phyloP scores from a whole-genome alignment of 2,113 vertebrate species.

The Nerophis lumbriciformis region DNA sequence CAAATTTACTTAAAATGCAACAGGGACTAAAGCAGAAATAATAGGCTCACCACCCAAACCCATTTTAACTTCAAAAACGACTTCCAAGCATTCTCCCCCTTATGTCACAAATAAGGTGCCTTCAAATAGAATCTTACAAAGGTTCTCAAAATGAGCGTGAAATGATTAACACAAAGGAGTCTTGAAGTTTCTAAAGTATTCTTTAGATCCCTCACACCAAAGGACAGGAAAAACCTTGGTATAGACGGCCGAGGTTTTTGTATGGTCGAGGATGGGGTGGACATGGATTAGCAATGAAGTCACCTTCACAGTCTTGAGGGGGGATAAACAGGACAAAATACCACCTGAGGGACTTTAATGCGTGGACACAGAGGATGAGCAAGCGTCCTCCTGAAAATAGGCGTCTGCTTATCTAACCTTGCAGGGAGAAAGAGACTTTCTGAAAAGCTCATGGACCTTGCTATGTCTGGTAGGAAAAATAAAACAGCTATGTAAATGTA shows the following conservation, averaged over 20 bases:
- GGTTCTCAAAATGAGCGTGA: constrained; percentile 23
- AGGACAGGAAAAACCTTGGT: constrained; percentile 42
- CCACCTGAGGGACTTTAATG: constrained; percentile 29
- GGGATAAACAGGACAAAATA: constrained; percentile 33
- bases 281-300: constrained; percentile 51
- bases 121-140: constrained; percentile 7
- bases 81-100: background rate
- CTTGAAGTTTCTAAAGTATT: constrained; percentile 7
- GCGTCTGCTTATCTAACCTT: constrained; percentile 3
- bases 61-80: background rate
- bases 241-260: constrained; percentile 42
- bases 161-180: constrained; percentile 20
- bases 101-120: constrained; percentile 1
- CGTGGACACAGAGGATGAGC: constrained; percentile 20
- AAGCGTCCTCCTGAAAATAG: constrained; percentile 28
- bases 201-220: constrained; percentile 41
- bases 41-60: constrained; percentile 10
- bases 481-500: background rate
- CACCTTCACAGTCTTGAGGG: constrained; percentile 37
- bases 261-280: constrained; percentile 35
- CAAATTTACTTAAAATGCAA: constrained; percentile 31
- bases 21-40: background rate
- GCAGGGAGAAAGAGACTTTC: constrained; percentile 6
- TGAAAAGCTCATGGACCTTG: constrained; percentile 3
- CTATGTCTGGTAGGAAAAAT: background rate